These are phyloP conservation scores for Muschampia plurimacula DNA, from an alignment of 2,888 invertebrate species.

Conservation along the genomic window DNA sequence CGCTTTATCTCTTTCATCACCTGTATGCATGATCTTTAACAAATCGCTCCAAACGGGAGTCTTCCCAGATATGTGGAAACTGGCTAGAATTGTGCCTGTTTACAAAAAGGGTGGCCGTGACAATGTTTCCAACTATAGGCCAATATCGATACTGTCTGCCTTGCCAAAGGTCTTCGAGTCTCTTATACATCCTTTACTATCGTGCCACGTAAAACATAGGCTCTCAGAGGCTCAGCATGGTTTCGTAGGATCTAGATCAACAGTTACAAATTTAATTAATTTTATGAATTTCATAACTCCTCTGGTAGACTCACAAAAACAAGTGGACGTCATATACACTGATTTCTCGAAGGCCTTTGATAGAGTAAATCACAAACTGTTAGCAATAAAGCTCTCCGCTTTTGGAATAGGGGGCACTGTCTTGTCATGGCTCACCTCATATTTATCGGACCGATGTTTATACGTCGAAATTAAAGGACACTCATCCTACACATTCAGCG, in stretches of 20 bases:
- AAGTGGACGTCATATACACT: constrained; percentile 18
- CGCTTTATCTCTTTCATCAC: background rate
- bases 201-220: constrained; percentile 5
- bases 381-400: too few relatives aligned
- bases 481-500: too few relatives aligned
- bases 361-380: constrained; percentile 11
- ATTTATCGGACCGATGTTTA: background rate
- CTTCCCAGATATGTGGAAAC: constrained; percentile 18
- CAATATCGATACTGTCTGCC: constrained; percentile 13
- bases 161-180: constrained; percentile 21
- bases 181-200: constrained; percentile 16
- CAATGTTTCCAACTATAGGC: constrained; percentile 24
- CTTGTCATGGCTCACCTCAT: background rate
- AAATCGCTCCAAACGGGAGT: constrained; percentile 16
- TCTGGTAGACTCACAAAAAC: constrained; percentile 2
- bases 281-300: constrained; percentile 10
- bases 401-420: too few relatives aligned
- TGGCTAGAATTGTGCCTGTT: constrained; percentile 19
- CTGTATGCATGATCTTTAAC: constrained; percentile 13
- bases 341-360: constrained; percentile 33
- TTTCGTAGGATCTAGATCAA: constrained; percentile 11
- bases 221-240: constrained; percentile 21
- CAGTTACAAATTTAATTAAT: constrained; percentile 10
- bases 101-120: constrained; percentile 26
- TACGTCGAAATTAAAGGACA: too few relatives aligned